Evolutionary conservation across 2,113 vertebrate genomes (phyloP).

Genomic region (Zosterops hypoxanthus): DNA sequence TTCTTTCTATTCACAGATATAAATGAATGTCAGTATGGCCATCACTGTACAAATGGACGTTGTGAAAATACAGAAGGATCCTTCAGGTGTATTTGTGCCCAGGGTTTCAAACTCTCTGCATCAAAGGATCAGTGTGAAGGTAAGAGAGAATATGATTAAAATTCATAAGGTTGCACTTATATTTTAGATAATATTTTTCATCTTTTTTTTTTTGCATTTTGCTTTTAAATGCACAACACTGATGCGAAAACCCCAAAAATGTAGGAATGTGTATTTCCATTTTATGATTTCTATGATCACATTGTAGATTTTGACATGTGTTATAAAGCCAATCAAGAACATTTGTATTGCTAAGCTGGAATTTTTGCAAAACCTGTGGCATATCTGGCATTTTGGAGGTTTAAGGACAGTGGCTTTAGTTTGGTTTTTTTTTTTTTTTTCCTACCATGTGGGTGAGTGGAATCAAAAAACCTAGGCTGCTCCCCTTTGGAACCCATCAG

Average conservation of each 20-base stretch:
- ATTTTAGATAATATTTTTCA: neutral
- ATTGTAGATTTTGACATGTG: neutral
- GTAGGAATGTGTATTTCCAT: neutral
- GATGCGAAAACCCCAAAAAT: neutral
- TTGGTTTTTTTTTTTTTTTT: neutral
- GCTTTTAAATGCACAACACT: neutral
- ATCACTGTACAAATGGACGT: conserved; percentile 83
- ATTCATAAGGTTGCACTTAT: neutral
- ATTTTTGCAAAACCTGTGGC: neutral
- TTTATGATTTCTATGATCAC: neutral
- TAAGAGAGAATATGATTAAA: conserved; percentile 26
- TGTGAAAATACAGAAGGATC: conserved; percentile 91
- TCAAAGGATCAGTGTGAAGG: conserved; percentile 90
- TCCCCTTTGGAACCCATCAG: neutral
- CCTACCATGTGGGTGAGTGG: accelerated
- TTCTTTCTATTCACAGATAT: conserved; percentile 78
- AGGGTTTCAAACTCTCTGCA: conserved; percentile 82
- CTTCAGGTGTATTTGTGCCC: conserved; percentile 86
- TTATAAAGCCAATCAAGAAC: neutral
- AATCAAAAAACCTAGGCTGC: neutral
- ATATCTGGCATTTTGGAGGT: neutral
- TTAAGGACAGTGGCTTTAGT: neutral
- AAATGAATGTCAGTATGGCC: conserved; percentile 90
- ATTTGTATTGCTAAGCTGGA: neutral
- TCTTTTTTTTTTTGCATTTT: neutral